Evolutionary conservation across 2,797 vertebrate genomes (phyloP).

Genomic region (Hephaestus fuliginosus): DNA sequence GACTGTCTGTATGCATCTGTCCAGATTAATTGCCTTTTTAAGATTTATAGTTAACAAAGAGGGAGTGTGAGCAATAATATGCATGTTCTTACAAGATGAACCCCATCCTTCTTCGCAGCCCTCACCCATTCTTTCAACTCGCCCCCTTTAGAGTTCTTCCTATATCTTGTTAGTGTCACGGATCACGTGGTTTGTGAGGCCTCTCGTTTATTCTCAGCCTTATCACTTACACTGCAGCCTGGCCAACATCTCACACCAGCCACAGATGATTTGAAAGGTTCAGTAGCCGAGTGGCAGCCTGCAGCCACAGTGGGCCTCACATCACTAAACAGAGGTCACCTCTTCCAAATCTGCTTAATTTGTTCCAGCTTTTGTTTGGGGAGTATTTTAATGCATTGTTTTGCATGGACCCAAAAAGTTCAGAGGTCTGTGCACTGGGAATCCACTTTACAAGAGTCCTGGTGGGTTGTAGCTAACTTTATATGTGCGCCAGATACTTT

Average conservation of each 20-base stretch:
- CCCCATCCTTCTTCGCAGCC: conserved; percentile 7
- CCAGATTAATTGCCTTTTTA: conserved; percentile 23
- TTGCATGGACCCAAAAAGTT: conserved; percentile 15
- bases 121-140: conserved; percentile 1
- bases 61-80: conserved; percentile 13
- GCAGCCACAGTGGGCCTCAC: conserved; percentile 14
- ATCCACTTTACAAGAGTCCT: conserved; percentile 12
- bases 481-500: conserved; percentile 13
- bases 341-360: conserved; percentile 9
- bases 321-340: conserved; percentile 32
- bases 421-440: conserved; percentile 29
- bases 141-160: not conserved
- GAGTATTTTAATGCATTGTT: conserved; percentile 28
- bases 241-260: conserved; percentile 35
- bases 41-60: conserved; percentile 36
- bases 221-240: conserved; percentile 51
- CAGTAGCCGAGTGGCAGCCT: conserved; percentile 19
- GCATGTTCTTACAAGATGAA: conserved; percentile 1
- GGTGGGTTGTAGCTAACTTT: not conserved
- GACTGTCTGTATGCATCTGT: conserved; percentile 27
- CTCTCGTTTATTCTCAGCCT: conserved; percentile 44
- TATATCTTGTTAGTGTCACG: conserved; percentile 61
- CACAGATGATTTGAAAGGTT: conserved; percentile 25
- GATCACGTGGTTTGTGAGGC: conserved; percentile 22
- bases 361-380: conserved; percentile 29